Conservation (phyloP, 2,797 vertebrate genomes). For the Intellagama lesueurii region DNA sequence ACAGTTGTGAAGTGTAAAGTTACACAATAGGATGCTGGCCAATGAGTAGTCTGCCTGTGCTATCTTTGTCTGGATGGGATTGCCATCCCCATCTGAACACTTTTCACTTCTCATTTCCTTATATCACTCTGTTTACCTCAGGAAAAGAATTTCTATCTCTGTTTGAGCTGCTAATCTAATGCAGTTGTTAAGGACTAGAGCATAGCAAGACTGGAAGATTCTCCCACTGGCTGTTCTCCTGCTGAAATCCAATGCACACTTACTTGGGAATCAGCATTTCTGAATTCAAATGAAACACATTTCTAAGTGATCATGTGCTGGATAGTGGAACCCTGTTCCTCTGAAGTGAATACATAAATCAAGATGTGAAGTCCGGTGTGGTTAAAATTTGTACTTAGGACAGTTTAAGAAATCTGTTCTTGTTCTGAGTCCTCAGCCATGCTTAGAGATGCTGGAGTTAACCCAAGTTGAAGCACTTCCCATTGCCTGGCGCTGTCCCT, state of each 20-base stretch:
- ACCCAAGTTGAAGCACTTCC: background rate
- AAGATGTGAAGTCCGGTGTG: background rate
- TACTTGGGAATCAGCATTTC: background rate
- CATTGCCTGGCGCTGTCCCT: background rate
- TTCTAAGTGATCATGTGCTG: background rate
- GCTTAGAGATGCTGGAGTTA: background rate
- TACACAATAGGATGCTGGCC: no score
- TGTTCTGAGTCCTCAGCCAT: background rate
- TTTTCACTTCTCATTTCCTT: background rate
- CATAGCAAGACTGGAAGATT: background rate
- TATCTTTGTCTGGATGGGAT: background rate
- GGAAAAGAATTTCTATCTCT: no score
- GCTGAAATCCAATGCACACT: background rate
- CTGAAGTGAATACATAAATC: background rate
- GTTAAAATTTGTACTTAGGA: background rate
- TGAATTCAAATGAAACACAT: background rate
- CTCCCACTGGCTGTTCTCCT: background rate
- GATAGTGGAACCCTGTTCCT: background rate
- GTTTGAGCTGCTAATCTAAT: background rate
- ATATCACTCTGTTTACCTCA: background rate
- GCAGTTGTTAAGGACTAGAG: no score
- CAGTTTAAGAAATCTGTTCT: background rate
- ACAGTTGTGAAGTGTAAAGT: no score
- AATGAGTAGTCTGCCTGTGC: no score
- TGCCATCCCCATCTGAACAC: background rate